These are phyloP conservation scores for Stomatorhinus walkeri DNA, from an alignment of 2,797 vertebrate species.

Conservation along the genomic window DNA sequence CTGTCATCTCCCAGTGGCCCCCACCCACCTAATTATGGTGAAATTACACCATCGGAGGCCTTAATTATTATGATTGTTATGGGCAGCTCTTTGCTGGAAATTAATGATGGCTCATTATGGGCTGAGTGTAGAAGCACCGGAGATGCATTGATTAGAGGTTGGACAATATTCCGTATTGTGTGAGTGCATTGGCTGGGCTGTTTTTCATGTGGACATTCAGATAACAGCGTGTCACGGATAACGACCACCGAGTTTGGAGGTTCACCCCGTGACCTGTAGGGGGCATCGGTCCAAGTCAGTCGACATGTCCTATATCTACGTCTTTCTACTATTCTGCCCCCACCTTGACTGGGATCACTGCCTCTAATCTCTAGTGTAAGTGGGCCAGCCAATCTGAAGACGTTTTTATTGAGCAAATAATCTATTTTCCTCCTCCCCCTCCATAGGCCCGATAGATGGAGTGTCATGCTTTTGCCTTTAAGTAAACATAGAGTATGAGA, in stretches of 20 bases:
- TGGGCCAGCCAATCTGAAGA: slow-evolving; percentile 40
- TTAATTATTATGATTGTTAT: slow-evolving; percentile 1
- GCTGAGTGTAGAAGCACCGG: not conserved
- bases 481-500: slow-evolving; percentile 36
- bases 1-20: not conserved
- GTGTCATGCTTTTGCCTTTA: slow-evolving; percentile 34
- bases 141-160: not conserved
- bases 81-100: not conserved
- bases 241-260: not conserved
- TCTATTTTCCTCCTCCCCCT: slow-evolving; percentile 40
- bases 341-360: slow-evolving; percentile 31
- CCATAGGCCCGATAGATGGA: slow-evolving; percentile 48
- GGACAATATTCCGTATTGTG: not conserved
- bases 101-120: not conserved
- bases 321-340: slow-evolving; percentile 29
- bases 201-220: not conserved
- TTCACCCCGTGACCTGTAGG: not conserved
- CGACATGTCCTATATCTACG: not conserved
- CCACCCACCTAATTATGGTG: not conserved
- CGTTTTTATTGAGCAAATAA: slow-evolving; percentile 57
- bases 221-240: not conserved
- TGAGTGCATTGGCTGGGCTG: not conserved
- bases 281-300: not conserved
- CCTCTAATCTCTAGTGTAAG: slow-evolving; percentile 51
- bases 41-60: not conserved